Conservation (phyloP, 2,888 invertebrate species). For the Caenorhabditis becei region DNA sequence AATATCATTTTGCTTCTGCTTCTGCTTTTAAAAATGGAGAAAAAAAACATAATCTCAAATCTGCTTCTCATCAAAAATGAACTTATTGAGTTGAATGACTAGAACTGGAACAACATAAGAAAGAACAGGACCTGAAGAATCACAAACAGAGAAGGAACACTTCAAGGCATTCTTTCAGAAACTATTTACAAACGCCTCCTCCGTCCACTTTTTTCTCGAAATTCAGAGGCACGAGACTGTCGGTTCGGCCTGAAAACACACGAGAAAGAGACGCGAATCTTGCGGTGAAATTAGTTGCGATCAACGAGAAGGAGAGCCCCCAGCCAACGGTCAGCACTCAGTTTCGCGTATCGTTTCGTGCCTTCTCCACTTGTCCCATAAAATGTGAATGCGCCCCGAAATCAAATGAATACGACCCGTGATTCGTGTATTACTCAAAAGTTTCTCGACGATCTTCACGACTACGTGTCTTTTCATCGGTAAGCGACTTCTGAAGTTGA, state of each 20-base stretch:
- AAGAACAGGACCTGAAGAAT: no score
- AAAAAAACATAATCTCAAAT: not conserved
- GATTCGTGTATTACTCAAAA: conserved; percentile 39
- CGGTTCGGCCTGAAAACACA: conserved; percentile 10
- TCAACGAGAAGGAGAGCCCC: not conserved
- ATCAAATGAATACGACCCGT: conserved; percentile 50
- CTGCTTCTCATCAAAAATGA: not conserved
- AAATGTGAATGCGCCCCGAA: conserved; percentile 45
- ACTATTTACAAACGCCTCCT: not conserved
- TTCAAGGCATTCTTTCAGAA: no score
- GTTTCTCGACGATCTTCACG: conserved; percentile 41
- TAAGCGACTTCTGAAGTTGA: conserved; percentile 2
- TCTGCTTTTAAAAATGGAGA: conserved; percentile 4
- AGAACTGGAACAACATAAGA: no score
- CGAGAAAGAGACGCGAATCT: not conserved
- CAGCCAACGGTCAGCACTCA: conserved; percentile 11
- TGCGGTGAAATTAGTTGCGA: conserved; percentile 14
- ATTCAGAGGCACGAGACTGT: conserved; percentile 13
- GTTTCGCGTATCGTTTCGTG: conserved; percentile 5
- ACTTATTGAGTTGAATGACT: no score
- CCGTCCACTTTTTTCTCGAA: conserved; percentile 1
- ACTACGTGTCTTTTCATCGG: conserved; percentile 60
- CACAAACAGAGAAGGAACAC: no score
- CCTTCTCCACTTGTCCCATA: conserved; percentile 18
- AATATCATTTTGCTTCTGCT: conserved; percentile 8